Conservation (phyloP, 2,888 invertebrate species). For the Cephus spinipes region DNA sequence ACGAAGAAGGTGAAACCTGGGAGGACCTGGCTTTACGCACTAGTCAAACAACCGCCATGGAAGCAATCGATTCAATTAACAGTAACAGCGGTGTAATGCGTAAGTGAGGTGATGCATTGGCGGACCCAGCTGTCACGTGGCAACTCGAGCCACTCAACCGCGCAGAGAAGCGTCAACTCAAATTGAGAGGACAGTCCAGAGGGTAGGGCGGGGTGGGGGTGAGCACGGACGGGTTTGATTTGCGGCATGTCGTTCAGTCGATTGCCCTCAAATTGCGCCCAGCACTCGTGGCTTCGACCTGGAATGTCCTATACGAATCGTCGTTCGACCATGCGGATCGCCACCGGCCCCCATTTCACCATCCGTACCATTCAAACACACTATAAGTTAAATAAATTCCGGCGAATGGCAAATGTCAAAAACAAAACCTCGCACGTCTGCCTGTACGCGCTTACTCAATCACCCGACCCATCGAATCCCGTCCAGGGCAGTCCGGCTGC, state of each 20-base stretch:
- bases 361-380: constrained; percentile 25
- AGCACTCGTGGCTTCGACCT: constrained; percentile 49
- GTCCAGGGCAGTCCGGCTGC: background rate
- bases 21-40: background rate
- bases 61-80: constrained; percentile 61
- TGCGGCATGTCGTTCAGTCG: constrained; percentile 65
- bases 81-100: constrained; percentile 51
- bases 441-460: background rate
- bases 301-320: constrained; percentile 33
- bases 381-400: constrained; percentile 36
- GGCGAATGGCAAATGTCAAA: constrained; percentile 21
- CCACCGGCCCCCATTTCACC: constrained; percentile 9
- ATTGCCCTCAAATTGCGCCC: constrained; percentile 63
- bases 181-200: constrained; percentile 42
- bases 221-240: constrained; percentile 57
- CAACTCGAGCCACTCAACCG: constrained; percentile 41
- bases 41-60: constrained; percentile 33
- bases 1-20: background rate
- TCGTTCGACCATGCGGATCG: constrained; percentile 19
- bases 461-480: background rate
- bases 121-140: constrained; percentile 52
- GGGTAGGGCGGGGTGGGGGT: background rate
- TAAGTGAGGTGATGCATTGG: constrained; percentile 46
- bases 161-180: constrained; percentile 48
- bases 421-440: constrained; percentile 25